A percentile compares a stretch with the other conserved stretches of the same genome.
phyloP scores from a whole-genome alignment of 2,113 vertebrate species.

The Syngnathoides biaculeatus region DNA sequence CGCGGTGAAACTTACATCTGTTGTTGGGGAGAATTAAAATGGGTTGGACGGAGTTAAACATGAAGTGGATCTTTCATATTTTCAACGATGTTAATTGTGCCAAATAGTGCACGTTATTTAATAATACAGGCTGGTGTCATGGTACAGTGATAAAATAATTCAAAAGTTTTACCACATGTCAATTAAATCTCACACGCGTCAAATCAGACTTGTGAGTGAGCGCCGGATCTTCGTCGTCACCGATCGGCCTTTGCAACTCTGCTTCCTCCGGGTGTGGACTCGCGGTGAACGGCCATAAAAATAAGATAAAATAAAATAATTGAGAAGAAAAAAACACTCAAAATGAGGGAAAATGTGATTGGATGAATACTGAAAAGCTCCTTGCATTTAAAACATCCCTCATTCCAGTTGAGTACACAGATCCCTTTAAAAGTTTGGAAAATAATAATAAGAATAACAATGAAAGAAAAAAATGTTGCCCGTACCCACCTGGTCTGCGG shows the following conservation, averaged over 20 bases:
- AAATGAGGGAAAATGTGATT: neutral
- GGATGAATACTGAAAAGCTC: neutral
- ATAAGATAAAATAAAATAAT: too few relatives aligned
- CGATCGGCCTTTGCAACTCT: conserved; percentile 35
- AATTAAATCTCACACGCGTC: conserved; percentile 26
- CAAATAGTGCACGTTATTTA: too few relatives aligned
- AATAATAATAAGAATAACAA: too few relatives aligned
- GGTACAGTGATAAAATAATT: too few relatives aligned
- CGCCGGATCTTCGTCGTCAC: conserved; percentile 26
- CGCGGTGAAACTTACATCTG: neutral
- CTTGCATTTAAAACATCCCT: conserved; percentile 10
- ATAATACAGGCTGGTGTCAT: too few relatives aligned
- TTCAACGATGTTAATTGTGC: neutral
- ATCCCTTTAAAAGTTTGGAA: too few relatives aligned
- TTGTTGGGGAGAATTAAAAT: neutral
- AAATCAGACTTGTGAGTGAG: conserved; percentile 29
- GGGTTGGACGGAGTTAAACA: neutral
- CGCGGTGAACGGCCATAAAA: conserved; percentile 22
- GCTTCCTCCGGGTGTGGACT: conserved; percentile 29
- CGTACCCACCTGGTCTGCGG: conserved; percentile 24
- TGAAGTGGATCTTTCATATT: neutral
- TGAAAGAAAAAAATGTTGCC: too few relatives aligned
- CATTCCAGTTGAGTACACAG: conserved; percentile 4
- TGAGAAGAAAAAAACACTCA: neutral
- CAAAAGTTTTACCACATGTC: neutral